phyloP scores from a whole-genome alignment of 2,113 vertebrate genomes.

The Malurus melanocephalus region DNA sequence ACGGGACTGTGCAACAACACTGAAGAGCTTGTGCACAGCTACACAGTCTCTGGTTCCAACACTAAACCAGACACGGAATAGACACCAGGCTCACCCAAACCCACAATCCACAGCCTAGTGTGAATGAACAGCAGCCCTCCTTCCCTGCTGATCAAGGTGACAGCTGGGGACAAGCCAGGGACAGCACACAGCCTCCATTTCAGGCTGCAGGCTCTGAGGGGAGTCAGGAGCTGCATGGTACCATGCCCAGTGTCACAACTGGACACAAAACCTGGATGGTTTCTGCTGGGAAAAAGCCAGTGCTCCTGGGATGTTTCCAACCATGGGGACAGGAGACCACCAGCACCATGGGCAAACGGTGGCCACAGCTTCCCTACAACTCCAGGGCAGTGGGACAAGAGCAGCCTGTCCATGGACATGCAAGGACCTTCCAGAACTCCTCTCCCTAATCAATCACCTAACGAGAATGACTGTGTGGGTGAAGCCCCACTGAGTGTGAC shows the following conservation, averaged over 20 bases:
- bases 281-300: neutral
- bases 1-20: fast-evolving
- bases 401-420: neutral
- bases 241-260: neutral
- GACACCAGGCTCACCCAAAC: neutral
- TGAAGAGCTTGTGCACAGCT: neutral
- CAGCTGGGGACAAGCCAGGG: neutral
- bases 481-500: neutral
- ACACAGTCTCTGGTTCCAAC: neutral
- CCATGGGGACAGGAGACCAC: neutral
- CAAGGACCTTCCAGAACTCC: neutral
- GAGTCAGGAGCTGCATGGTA: neutral
- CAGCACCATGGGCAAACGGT: fast-evolving
- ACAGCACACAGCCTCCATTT: neutral
- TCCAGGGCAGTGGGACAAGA: neutral
- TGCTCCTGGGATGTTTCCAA: neutral
- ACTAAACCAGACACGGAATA: neutral
- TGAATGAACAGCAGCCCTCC: neutral
- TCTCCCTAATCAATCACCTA: neutral
- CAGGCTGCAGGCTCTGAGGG: neutral
- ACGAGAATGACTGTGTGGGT: neutral
- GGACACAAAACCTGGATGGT: neutral
- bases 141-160: neutral
- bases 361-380: neutral
- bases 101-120: neutral